These are phyloP conservation scores for Porites divaricata DNA, from an alignment of 92 coral and sea anemone genomes.

Conservation along the genomic window DNA sequence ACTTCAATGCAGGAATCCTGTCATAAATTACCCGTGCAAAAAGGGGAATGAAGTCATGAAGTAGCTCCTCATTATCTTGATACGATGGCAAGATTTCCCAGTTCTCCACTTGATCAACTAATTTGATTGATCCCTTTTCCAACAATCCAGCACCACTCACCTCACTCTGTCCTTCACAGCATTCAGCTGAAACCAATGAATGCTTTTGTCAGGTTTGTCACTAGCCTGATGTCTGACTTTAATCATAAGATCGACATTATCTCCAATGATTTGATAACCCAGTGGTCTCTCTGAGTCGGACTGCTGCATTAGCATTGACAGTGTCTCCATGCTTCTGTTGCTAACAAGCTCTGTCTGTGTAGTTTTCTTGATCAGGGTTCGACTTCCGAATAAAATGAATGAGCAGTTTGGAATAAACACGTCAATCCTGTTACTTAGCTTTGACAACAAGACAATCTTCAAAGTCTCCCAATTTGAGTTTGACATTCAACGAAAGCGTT, in stretches of 20 bases:
- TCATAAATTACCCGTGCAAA: constrained; percentile 60
- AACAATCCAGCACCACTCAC: constrained; percentile 29
- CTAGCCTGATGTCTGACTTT: constrained; percentile 63
- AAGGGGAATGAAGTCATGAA: constrained; percentile 64
- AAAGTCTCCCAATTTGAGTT: too few relatives aligned
- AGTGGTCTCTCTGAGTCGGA: constrained; percentile 12
- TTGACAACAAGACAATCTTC: too few relatives aligned
- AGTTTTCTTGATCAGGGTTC: neutral
- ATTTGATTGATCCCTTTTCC: constrained; percentile 32
- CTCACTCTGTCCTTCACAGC: constrained; percentile 61
- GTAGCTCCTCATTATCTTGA: constrained; percentile 53
- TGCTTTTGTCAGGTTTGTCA: constrained; percentile 56
- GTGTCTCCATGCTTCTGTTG: neutral
- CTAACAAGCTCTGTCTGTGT: neutral
- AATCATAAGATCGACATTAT: constrained; percentile 62
- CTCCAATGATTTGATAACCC: constrained; percentile 64
- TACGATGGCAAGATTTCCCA: constrained; percentile 55
- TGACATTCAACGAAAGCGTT: too few relatives aligned
- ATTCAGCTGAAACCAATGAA: constrained; percentile 71
- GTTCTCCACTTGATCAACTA: constrained; percentile 23
- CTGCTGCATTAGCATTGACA: neutral
- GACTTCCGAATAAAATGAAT: neutral
- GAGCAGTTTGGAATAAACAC: too few relatives aligned
- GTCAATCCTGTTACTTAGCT: too few relatives aligned
- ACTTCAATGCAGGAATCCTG: constrained; percentile 57